phyloP scores from a whole-genome alignment of 2,797 vertebrate species.

The Acanthiza pusilla region DNA sequence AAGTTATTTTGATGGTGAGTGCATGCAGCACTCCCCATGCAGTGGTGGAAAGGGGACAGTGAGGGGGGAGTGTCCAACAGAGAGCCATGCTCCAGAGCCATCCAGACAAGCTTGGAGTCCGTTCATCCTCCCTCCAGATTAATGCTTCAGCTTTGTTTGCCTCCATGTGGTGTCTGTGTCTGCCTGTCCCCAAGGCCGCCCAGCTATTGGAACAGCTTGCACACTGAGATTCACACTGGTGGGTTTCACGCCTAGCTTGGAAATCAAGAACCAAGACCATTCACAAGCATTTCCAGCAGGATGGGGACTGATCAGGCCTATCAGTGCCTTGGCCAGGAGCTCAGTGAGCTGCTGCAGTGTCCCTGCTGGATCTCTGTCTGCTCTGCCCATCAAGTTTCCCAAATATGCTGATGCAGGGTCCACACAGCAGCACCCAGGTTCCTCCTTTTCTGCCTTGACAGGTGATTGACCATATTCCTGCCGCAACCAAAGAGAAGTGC shows the following conservation, averaged over 20 bases:
- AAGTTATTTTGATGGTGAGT: background rate
- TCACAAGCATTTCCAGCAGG: background rate
- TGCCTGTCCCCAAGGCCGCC: background rate
- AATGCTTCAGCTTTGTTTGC: background rate
- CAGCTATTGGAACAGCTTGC: background rate
- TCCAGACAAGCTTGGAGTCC: background rate
- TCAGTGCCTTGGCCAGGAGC: background rate
- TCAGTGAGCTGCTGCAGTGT: rapidly evolving
- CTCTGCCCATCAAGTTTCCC: background rate
- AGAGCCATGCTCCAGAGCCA: background rate
- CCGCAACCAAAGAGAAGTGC: rapidly evolving
- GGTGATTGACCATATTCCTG: background rate
- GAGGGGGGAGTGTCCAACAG: background rate
- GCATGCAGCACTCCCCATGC: rapidly evolving
- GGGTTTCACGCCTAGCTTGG: background rate
- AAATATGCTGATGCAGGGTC: background rate
- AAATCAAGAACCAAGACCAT: background rate
- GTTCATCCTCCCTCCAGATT: background rate
- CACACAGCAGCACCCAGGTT: background rate
- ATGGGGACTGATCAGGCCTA: background rate
- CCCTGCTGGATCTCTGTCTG: background rate
- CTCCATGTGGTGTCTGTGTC: background rate
- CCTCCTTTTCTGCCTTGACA: background rate
- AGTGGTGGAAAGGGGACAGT: background rate
- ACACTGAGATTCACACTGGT: background rate